Percentiles rank a stretch among this genome's conserved stretches.
phyloP scores from a whole-genome alignment of 2,888 invertebrate species.

The Hypolimnas misippus region DNA sequence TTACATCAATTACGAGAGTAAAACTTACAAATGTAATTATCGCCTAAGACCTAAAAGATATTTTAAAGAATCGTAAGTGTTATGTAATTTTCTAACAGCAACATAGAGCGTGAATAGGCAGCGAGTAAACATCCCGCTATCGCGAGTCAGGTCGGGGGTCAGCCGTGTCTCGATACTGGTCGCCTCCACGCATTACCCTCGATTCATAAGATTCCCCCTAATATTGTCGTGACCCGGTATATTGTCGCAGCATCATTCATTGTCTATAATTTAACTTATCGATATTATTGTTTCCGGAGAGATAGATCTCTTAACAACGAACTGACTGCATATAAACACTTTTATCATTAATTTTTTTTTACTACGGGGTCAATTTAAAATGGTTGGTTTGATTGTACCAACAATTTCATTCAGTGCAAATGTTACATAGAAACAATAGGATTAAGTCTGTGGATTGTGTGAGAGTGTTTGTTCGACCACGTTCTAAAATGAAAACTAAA shows the following conservation, averaged over 20 bases:
- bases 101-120: conserved; percentile 28
- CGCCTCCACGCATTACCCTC: conserved; percentile 37
- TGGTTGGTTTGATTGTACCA: too few relatives aligned
- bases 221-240: conserved; percentile 14
- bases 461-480: too few relatives aligned
- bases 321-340: neutral
- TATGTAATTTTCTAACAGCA: conserved; percentile 19
- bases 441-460: too few relatives aligned
- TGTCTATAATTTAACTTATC: neutral
- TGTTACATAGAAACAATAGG: too few relatives aligned
- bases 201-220: conserved; percentile 16
- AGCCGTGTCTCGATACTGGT: conserved; percentile 28
- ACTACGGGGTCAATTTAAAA: neutral
- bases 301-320: conserved; percentile 2
- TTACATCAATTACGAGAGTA: too few relatives aligned
- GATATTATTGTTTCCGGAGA: neutral
- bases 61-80: conserved; percentile 1
- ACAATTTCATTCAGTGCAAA: too few relatives aligned
- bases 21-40: too few relatives aligned
- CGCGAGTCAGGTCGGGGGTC: conserved; percentile 35
- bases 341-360: neutral
- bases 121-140: conserved; percentile 37
- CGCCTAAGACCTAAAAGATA: neutral
- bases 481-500: too few relatives aligned
- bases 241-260: neutral